phyloP scores from a whole-genome alignment of 2,888 invertebrate species.

The Drosophila kuntzei region DNA sequence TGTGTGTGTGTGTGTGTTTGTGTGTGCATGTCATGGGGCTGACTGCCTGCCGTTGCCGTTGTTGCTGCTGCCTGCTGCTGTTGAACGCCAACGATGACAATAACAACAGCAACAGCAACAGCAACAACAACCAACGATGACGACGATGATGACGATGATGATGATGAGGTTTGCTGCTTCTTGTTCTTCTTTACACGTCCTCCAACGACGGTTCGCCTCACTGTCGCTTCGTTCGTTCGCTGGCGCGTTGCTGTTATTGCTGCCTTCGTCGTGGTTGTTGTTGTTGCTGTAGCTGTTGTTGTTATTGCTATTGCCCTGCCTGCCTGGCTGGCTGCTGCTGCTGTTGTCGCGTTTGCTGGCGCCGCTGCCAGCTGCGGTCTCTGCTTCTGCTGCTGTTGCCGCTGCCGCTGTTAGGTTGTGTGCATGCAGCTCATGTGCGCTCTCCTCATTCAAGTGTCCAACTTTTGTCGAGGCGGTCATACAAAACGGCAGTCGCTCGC shows the following conservation, averaged over 20 bases:
- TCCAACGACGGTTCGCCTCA: slow-evolving; percentile 68
- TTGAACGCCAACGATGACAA: slow-evolving; percentile 57
- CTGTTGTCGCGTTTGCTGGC: slow-evolving; percentile 56
- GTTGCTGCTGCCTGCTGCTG: slow-evolving; percentile 50
- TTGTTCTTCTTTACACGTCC: slow-evolving; percentile 79
- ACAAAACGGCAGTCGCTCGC: slow-evolving; percentile 70
- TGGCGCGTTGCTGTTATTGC: slow-evolving; percentile 53
- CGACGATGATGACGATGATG: slow-evolving; percentile 31
- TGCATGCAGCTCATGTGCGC: slow-evolving; percentile 82
- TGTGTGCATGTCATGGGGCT: slow-evolving; percentile 62
- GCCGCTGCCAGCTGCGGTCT: slow-evolving; percentile 63
- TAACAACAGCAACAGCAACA: slow-evolving; percentile 14
- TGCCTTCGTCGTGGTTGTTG: slow-evolving; percentile 2
- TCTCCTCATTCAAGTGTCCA: slow-evolving; percentile 85
- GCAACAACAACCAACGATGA: slow-evolving; percentile 10
- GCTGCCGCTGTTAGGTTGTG: slow-evolving; percentile 68
- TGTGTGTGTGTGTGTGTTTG: slow-evolving; percentile 27
- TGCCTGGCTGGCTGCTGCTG: slow-evolving; percentile 58
- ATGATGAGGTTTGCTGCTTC: slow-evolving; percentile 70
- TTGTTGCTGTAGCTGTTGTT: slow-evolving; percentile 20
- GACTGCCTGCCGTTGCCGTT: slow-evolving; percentile 53
- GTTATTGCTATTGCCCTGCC: slow-evolving; percentile 51
- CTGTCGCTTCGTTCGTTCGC: slow-evolving; percentile 67
- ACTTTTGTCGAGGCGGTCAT: slow-evolving; percentile 84
- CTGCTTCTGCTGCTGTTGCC: slow-evolving; percentile 47